Percentiles rank a stretch among this genome's conserved stretches.
Evolutionary conservation across 2,888 invertebrate species (phyloP).

Genomic region (Tenthredo notha): DNA sequence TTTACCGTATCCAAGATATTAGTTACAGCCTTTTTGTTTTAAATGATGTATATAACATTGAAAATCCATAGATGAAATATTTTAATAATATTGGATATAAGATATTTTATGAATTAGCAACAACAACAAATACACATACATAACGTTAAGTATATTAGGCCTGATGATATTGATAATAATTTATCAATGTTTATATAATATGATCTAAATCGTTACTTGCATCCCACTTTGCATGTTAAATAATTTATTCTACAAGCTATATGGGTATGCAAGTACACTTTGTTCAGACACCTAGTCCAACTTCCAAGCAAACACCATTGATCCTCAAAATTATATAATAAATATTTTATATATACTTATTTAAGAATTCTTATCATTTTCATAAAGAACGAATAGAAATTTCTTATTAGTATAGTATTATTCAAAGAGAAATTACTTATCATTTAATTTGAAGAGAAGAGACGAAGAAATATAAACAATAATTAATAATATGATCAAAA

Average conservation of each 20-base stretch:
- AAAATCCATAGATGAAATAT: conserved; percentile 73
- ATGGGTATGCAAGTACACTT: conserved; percentile 47
- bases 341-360: conserved; percentile 46
- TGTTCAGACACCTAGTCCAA: neutral
- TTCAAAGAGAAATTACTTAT: conserved; percentile 23
- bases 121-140: conserved; percentile 75
- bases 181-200: conserved; percentile 62
- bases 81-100: conserved; percentile 65
- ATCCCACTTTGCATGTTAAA: conserved; percentile 50
- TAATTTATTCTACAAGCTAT: conserved; percentile 41
- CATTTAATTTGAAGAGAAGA: neutral
- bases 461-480: neutral
- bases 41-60: conserved; percentile 66
- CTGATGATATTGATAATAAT: conserved; percentile 74
- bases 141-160: conserved; percentile 77
- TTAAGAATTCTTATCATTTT: conserved; percentile 38
- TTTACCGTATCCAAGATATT: conserved; percentile 58
- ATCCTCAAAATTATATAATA: conserved; percentile 55
- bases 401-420: conserved; percentile 1
- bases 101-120: conserved; percentile 72
- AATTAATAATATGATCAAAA: neutral
- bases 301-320: conserved; percentile 45
- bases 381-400: conserved; percentile 41
- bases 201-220: conserved; percentile 50
- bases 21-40: conserved; percentile 54